These are phyloP conservation scores for Lasioglossum vierecki DNA, from an alignment of 2,888 invertebrate genomes.

Conservation along the genomic window DNA sequence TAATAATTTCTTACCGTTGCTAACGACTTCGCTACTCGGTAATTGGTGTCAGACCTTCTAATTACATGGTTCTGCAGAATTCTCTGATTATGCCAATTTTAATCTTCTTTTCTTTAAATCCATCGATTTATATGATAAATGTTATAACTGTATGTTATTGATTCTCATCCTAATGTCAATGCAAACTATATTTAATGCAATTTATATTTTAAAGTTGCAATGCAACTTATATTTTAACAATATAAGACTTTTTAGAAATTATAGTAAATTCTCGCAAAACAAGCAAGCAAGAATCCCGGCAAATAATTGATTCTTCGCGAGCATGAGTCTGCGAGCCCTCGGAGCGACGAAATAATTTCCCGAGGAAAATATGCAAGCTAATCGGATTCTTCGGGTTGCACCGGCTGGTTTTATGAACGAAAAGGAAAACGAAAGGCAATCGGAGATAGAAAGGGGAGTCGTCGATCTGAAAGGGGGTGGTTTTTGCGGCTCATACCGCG, in stretches of 20 bases:
- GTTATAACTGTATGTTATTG: too few relatives aligned
- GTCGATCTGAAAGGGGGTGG: neutral
- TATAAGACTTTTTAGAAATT: too few relatives aligned
- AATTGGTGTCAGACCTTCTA: neutral
- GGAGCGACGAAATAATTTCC: neutral
- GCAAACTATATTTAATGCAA: too few relatives aligned
- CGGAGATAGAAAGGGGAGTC: neutral
- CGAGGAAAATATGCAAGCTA: neutral
- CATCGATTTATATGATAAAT: too few relatives aligned
- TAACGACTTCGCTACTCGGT: too few relatives aligned
- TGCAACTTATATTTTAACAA: too few relatives aligned
- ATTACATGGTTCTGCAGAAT: neutral
- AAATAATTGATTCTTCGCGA: neutral
- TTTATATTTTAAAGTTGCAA: too few relatives aligned
- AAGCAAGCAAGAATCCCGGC: neutral
- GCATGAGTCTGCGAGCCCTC: neutral
- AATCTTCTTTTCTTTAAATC: neutral
- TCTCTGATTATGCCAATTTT: neutral
- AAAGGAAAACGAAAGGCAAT: conserved; percentile 7
- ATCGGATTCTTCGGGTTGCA: neutral
- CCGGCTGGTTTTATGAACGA: neutral
- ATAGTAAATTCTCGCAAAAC: neutral
- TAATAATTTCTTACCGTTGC: neutral
- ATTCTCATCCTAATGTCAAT: too few relatives aligned
- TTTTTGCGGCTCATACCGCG: conserved; percentile 25